phyloP scores from a whole-genome alignment of 2,113 vertebrate species.

The Erinaceus europaeus region DNA sequence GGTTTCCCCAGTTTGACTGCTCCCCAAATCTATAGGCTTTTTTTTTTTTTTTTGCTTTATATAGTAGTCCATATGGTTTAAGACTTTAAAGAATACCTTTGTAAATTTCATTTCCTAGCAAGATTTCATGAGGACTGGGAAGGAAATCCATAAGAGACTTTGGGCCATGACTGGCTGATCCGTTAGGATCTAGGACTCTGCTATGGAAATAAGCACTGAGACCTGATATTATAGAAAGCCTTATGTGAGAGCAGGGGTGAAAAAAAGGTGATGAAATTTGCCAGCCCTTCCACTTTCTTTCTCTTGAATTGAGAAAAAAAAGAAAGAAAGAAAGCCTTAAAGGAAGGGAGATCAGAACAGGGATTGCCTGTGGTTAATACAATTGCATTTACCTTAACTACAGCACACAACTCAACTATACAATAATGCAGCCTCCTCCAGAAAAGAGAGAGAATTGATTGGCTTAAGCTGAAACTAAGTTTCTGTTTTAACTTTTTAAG shows the following conservation, averaged over 20 bases:
- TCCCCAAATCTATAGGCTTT: not conserved
- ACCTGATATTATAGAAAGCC: constrained; percentile 8
- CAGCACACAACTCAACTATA: not conserved
- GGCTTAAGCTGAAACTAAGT: not conserved
- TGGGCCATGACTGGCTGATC: constrained; percentile 11
- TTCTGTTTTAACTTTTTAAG: not conserved
- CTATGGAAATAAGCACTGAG: not conserved
- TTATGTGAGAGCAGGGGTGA: constrained; percentile 22
- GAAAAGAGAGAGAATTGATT: not conserved
- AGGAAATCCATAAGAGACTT: constrained; percentile 26
- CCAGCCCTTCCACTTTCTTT: constrained; percentile 11
- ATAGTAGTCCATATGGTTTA: not conserved
- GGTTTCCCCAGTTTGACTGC: not conserved
- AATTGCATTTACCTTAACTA: not conserved
- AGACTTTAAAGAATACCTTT: not conserved
- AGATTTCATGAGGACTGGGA: constrained; percentile 5
- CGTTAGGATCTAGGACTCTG: not conserved
- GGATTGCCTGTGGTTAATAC: not conserved
- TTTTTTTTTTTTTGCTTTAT: constrained; percentile 15
- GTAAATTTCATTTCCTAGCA: not conserved
- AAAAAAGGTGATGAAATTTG: not conserved
- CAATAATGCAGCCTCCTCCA: not conserved
- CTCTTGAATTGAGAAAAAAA: not conserved
- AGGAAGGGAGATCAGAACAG: constrained; percentile 1
- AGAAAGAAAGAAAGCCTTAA: not conserved